Percentiles rank a stretch among this genome's conserved stretches.
Evolutionary conservation across 1,140 invertebrate species (phyloP).

Genomic region (Dreissena polymorpha): DNA sequence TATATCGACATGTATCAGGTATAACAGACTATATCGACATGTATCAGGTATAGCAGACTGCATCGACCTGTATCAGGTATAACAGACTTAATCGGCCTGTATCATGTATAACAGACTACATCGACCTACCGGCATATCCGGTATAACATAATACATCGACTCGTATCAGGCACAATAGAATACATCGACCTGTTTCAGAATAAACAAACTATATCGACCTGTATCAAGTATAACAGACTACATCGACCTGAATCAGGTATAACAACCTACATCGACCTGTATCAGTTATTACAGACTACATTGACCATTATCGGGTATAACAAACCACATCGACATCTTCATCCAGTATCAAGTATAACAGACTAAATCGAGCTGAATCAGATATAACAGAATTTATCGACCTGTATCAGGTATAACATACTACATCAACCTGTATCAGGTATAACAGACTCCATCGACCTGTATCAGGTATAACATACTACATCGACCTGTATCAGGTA

Average conservation of each 20-base stretch:
- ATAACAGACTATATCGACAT: no score
- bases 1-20: conserved; percentile 48
- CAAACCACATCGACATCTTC: neutral
- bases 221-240: no score
- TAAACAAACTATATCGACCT: neutral
- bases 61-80: no score
- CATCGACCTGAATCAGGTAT: no score
- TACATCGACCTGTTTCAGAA: conserved; percentile 60
- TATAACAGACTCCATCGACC: neutral
- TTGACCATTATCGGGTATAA: conserved; percentile 58
- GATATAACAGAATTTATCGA: conserved; percentile 18
- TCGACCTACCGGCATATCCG: conserved; percentile 18
- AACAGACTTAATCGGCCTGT: conserved; percentile 29
- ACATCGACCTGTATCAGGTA: conserved; percentile 45
- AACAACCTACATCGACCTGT: conserved; percentile 32
- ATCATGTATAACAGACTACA: no score
- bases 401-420: conserved; percentile 54
- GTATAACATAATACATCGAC: no score
- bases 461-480: conserved; percentile 17
- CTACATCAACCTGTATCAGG: no score
- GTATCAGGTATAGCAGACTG: no score
- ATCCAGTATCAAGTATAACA: conserved; percentile 5
- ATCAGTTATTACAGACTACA: no score
- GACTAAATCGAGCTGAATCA: conserved; percentile 32
- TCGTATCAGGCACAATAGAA: neutral